These are phyloP conservation scores for Platyscapa corneri DNA, from an alignment of 1,140 invertebrate species.

Conservation along the genomic window DNA sequence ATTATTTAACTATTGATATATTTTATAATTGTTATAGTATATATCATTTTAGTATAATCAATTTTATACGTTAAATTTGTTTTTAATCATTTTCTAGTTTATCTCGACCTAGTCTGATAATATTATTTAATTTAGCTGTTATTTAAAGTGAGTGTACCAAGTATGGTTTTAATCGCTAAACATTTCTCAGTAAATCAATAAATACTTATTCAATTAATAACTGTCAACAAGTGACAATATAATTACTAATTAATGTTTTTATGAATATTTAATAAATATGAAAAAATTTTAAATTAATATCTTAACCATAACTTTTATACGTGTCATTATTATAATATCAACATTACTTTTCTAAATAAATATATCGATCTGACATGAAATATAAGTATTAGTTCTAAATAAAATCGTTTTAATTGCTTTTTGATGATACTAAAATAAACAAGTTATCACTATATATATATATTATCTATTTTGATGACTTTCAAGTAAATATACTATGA, in stretches of 20 bases:
- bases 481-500: slow-evolving; percentile 18
- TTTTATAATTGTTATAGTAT: background rate
- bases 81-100: background rate
- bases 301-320: background rate
- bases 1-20: too few species aligned
- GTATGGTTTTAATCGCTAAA: background rate
- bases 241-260: slow-evolving; percentile 10
- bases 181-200: background rate
- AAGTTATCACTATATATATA: slow-evolving; percentile 21
- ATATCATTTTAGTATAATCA: background rate
- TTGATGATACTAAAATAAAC: background rate
- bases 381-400: background rate
- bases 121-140: background rate
- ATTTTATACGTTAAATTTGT: background rate
- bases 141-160: background rate
- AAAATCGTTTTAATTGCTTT: background rate
- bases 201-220: background rate
- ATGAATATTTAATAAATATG: background rate
- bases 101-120: slow-evolving; percentile 1
- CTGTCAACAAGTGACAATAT: background rate
- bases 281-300: background rate
- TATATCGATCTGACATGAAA: background rate
- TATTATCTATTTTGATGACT: slow-evolving; percentile 1
- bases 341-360: background rate
- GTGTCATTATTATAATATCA: background rate